Percentiles rank a stretch among this genome's conserved stretches.
Evolutionary conservation across 2,113 vertebrate species (phyloP).

Genomic region (Periophthalmodon schlosseri): DNA sequence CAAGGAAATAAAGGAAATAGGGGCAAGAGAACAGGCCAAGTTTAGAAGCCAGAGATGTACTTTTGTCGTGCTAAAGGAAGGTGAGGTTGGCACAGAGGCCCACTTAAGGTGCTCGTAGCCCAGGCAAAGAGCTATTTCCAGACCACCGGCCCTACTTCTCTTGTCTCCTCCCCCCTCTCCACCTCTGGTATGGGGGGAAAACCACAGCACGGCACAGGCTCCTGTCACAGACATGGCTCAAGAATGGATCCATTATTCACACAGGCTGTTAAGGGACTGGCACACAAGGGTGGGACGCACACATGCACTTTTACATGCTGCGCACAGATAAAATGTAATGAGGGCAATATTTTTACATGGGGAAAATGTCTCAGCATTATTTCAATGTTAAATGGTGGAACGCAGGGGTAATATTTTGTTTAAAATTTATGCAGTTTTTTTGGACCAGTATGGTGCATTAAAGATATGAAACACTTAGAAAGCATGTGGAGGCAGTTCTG

Average conservation of each 20-base stretch:
- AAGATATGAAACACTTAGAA: not conserved
- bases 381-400: constrained; percentile 4
- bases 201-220: constrained; percentile 66
- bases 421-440: not conserved
- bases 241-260: constrained; percentile 80
- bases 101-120: constrained; percentile 61
- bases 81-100: constrained; percentile 61
- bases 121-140: constrained; percentile 68
- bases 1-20: constrained; percentile 39
- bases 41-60: constrained; percentile 24
- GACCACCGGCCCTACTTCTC: constrained; percentile 41
- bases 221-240: constrained; percentile 65
- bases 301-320: constrained; percentile 50
- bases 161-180: constrained; percentile 41
- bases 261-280: constrained; percentile 54
- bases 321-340: constrained; percentile 17
- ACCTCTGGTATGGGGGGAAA: constrained; percentile 56
- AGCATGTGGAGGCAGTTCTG: not conserved
- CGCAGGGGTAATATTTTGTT: not conserved
- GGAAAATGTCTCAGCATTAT: constrained; percentile 29
- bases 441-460: not conserved
- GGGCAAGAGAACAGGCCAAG: constrained; percentile 16
- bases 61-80: constrained; percentile 48
- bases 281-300: constrained; percentile 46
- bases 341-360: constrained; percentile 27